Percentiles rank a stretch among this genome's conserved stretches.
Evolutionary conservation across 2,888 invertebrate species (phyloP).

Genomic region (Tridacna gigas): DNA sequence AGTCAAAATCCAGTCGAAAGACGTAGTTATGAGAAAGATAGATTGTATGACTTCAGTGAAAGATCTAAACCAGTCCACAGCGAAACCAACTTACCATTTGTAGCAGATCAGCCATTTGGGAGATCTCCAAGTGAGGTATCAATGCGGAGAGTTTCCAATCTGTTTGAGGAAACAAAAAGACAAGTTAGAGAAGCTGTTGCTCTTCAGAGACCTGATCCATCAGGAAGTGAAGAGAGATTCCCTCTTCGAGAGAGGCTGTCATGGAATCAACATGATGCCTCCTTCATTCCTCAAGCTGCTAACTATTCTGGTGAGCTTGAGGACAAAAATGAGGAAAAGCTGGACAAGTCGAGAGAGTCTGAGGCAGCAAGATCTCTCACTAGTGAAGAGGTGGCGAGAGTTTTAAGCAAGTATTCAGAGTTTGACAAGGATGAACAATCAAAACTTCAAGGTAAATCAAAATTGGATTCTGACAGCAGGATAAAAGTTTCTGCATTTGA

Average conservation of each 20-base stretch:
- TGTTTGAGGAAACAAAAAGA: constrained; percentile 66
- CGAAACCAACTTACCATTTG: constrained; percentile 25
- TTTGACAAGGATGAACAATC: constrained; percentile 51
- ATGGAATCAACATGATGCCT: constrained; percentile 51
- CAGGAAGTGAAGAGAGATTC: constrained; percentile 65
- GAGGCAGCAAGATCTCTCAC: constrained; percentile 66
- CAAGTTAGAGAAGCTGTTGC: constrained; percentile 59
- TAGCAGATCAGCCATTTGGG: constrained; percentile 17
- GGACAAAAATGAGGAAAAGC: constrained; percentile 20
- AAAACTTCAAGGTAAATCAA: constrained; percentile 8
- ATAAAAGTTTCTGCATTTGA: constrained; percentile 54
- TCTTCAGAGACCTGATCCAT: constrained; percentile 63
- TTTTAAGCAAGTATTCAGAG: constrained; percentile 59
- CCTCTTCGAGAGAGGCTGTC: constrained; percentile 54
- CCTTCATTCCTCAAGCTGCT: constrained; percentile 36
- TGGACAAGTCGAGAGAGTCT: constrained; percentile 50
- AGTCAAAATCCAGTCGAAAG: constrained; percentile 16
- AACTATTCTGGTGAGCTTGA: constrained; percentile 18
- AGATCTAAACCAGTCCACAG: constrained; percentile 29
- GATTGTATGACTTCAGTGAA: not conserved
- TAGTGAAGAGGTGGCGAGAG: constrained; percentile 71
- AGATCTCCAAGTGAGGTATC: constrained; percentile 66
- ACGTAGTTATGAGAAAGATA: constrained; percentile 16
- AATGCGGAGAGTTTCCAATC: constrained; percentile 65
- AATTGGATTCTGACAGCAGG: not conserved